phyloP scores from a whole-genome alignment of 2,113 vertebrate genomes.

The Archilochus colubris region DNA sequence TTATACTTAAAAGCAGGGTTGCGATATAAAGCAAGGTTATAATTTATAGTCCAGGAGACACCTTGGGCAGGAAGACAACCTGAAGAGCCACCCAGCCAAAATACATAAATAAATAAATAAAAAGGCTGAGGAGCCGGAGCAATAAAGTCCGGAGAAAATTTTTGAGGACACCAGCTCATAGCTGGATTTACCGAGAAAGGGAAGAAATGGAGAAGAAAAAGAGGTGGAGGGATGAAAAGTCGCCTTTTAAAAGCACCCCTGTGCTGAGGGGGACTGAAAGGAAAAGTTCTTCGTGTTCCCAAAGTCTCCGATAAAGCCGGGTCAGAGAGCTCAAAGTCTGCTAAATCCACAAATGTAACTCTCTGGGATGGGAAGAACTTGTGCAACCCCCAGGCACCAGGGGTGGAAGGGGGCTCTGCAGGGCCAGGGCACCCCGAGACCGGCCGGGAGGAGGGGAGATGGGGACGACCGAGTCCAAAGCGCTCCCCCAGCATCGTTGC shows the following conservation, averaged over 20 bases:
- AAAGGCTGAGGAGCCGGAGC: not conserved
- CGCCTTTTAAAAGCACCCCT: not conserved
- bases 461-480: too few species aligned
- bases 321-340: slow-evolving; percentile 29
- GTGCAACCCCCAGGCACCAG: not conserved
- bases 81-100: slow-evolving; percentile 24
- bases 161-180: not conserved
- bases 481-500: not conserved
- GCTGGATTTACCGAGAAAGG: not conserved
- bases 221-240: not conserved
- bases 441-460: not conserved
- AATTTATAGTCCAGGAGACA: slow-evolving; percentile 51
- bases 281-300: slow-evolving; percentile 5
- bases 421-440: not conserved
- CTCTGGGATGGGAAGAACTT: not conserved
- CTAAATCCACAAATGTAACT: not conserved
- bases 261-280: not conserved
- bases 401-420: not conserved
- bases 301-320: slow-evolving; percentile 13
- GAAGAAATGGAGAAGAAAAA: not conserved
- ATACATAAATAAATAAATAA: too few species aligned
- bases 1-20: slow-evolving; percentile 35
- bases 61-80: slow-evolving; percentile 48
- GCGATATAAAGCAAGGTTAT: slow-evolving; percentile 33
- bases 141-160: not conserved